A percentile compares a stretch with the other conserved stretches of the same genome.
Evolutionary conservation across 2,113 vertebrate species (phyloP).

Genomic region (Alethe castanea): DNA sequence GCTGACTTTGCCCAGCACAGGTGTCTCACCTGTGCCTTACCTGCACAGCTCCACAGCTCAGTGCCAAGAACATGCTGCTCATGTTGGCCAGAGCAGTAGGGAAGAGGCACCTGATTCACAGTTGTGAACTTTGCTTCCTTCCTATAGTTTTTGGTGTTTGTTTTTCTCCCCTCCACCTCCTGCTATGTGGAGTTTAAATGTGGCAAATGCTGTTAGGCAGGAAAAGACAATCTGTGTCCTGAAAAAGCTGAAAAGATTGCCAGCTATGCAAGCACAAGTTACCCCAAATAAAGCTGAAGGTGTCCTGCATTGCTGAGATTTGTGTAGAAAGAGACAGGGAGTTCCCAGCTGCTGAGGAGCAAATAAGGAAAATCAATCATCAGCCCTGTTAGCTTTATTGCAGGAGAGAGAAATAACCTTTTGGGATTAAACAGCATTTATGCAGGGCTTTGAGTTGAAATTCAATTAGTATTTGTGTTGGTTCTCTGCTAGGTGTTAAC

Average conservation of each 20-base stretch:
- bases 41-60: not conserved
- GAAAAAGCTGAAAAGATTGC: not conserved
- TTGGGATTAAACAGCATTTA: not conserved
- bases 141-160: not conserved
- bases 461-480: not conserved
- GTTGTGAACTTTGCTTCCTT: not conserved
- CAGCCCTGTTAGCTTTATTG: not conserved
- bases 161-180: not conserved
- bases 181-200: not conserved
- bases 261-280: accelerated
- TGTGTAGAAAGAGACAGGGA: not conserved
- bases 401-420: not conserved
- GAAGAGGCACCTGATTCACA: not conserved
- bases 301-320: not conserved
- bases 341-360: not conserved
- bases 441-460: not conserved
- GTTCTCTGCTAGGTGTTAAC: not conserved
- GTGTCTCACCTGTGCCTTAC: not conserved
- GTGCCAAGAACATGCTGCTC: not conserved
- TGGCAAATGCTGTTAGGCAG: not conserved
- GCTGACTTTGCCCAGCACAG: not conserved
- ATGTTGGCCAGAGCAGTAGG: accelerated
- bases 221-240: not conserved
- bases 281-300: not conserved
- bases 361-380: not conserved